A percentile compares a stretch with the other conserved stretches of the same genome.
Evolutionary conservation across 2,888 invertebrate genomes (phyloP).

Genomic region (Xanthorhoe designata): DNA sequence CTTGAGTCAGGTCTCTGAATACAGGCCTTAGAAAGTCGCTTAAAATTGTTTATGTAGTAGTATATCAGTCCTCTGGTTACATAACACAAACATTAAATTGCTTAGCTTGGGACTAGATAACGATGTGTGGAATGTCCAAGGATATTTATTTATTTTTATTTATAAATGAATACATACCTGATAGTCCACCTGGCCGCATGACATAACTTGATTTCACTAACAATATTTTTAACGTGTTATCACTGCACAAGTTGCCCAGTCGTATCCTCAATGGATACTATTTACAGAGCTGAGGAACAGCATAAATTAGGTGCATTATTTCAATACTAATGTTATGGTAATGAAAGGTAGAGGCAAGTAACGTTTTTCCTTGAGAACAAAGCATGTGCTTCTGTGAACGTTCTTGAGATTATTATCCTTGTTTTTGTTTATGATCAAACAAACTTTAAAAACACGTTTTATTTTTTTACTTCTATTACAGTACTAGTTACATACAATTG

Average conservation of each 20-base stretch:
- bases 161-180: constrained; percentile 40
- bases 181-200: constrained; percentile 27
- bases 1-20: no score
- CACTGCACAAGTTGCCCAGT: constrained; percentile 37
- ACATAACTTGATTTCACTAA: constrained; percentile 29
- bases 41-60: no score
- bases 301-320: constrained; percentile 64
- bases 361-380: constrained; percentile 58
- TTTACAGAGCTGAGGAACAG: constrained; percentile 48
- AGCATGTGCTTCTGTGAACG: constrained; percentile 24
- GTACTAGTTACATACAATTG: no score
- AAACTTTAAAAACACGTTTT: background rate
- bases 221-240: constrained; percentile 8
- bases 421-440: constrained; percentile 14
- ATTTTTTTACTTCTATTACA: background rate
- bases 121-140: no score
- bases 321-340: constrained; percentile 61
- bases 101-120: no score
- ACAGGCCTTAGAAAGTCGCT: no score
- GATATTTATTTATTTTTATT: no score
- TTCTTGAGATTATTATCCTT: constrained; percentile 27
- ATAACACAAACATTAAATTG: no score
- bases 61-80: no score
- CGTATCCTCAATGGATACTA: constrained; percentile 36
- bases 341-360: constrained; percentile 54